These are phyloP conservation scores for Caenorhabditis angaria DNA, from an alignment of 2,888 invertebrate genomes.

Conservation along the genomic window DNA sequence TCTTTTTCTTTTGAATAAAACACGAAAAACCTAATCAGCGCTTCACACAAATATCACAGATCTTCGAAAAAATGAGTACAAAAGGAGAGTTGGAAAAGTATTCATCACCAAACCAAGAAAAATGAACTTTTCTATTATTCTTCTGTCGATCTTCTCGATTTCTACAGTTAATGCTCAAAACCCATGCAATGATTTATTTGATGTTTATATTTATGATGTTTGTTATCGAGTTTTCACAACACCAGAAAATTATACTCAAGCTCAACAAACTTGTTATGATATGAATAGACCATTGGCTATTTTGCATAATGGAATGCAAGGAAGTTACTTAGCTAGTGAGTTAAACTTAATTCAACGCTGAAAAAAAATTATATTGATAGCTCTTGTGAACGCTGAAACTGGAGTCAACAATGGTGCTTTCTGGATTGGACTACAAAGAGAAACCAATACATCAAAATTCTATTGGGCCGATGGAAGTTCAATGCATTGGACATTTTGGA, in stretches of 20 bases:
- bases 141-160: too few relatives aligned
- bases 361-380: neutral
- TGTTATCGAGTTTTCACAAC: neutral
- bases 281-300: neutral
- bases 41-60: too few relatives aligned
- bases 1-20: too few relatives aligned
- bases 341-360: neutral
- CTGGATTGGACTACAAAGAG: neutral
- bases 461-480: neutral
- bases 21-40: too few relatives aligned
- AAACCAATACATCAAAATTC: neutral
- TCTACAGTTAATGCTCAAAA: neutral
- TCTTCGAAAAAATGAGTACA: too few relatives aligned
- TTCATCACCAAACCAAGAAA: too few relatives aligned
- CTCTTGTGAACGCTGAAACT: neutral
- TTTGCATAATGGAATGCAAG: neutral
- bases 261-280: neutral
- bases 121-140: too few relatives aligned
- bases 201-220: neutral
- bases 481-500: neutral
- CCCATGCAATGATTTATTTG: neutral
- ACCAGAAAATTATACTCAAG: neutral
- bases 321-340: neutral
- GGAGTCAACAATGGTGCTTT: neutral
- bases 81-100: too few relatives aligned